Evolutionary conservation across 2,888 invertebrate species (phyloP), one percentile per base, ranked within the genome.

Genomic region (Eupithecia tripunctaria): DNA sequence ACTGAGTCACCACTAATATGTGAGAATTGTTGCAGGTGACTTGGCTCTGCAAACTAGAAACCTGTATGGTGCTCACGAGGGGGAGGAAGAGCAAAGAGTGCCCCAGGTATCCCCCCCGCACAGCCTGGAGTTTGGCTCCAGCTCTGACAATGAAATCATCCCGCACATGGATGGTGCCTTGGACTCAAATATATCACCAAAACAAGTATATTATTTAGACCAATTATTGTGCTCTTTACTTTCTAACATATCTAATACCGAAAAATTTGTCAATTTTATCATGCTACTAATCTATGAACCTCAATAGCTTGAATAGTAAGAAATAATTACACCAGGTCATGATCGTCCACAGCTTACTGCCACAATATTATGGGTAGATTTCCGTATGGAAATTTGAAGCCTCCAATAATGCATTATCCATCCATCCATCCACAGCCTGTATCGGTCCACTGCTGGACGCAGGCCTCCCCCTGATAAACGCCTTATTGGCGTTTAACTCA

Each of bases 81-180:
- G 95, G 63, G 97, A 97, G 81, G 97, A 97, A 82, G 97, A 97
- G 85, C 97, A 97, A 86, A 94, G 97, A 80, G 97, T 97, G 29
- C 97, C 97, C 1, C 97, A 97, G 74, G 95, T 97, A 68, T 97
- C 97, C 43, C 96, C 96, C 18, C 96, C 97, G 0, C 96, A 96
- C 84, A 97, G 97, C 85, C 95, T 96, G 82, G 97, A 96, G 77
- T 97, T 97, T 95, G 97, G 94, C 2, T 91, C 93, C 75, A 94
- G 97, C 78, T 95, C 96, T 84, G 97, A 97, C 85, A 97, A 97
- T 86, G 98, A 98, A 93, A 97, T 97, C 87, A 97, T 98, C 87
- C 91, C 98, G 85, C 97, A 98, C 78, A 96, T 98, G 84, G 97
- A 98, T 94, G 97, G 97, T 83, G 97, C 97, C 87, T 93, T 97